Evolutionary conservation across 2,888 invertebrate species (phyloP).

Genomic region (Spialia ferax): DNA sequence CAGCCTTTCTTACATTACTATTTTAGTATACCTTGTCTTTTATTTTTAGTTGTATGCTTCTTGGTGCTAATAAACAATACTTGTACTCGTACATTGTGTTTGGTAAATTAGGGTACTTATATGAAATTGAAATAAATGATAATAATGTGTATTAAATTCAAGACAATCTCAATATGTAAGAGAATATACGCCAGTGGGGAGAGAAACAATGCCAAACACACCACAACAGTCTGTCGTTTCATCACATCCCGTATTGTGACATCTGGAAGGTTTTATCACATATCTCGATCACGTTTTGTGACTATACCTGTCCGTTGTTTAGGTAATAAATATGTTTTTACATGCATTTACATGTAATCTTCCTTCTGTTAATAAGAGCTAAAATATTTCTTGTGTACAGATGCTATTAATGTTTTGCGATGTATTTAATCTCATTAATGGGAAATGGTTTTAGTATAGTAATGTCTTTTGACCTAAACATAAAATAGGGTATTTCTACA

Average conservation of each 20-base stretch:
- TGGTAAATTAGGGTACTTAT: too few species aligned
- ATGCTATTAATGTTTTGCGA: not conserved
- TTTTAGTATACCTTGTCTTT: too few species aligned
- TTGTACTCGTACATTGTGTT: too few species aligned
- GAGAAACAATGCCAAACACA: constrained; percentile 16
- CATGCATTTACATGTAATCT: not conserved
- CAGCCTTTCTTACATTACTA: too few species aligned
- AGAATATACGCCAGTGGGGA: not conserved
- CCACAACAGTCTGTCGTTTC: constrained; percentile 24
- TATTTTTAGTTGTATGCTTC: not conserved
- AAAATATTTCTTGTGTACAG: not conserved
- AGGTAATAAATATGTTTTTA: constrained; percentile 21
- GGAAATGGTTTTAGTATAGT: not conserved
- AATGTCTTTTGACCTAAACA: not conserved
- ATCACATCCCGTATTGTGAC: constrained; percentile 38
- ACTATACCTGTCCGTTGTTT: constrained; percentile 44
- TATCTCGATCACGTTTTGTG: constrained; percentile 54
- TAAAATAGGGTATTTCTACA: too few species aligned
- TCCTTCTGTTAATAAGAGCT: not conserved
- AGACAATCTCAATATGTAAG: too few species aligned
- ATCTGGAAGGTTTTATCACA: constrained; percentile 45
- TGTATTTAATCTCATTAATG: not conserved
- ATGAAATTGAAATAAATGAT: too few species aligned
- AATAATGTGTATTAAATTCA: too few species aligned
- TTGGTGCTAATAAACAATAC: not conserved